A percentile compares a stretch with the other conserved stretches of the same genome.
phyloP scores from a whole-genome alignment of 2,797 vertebrate species.

The Agapornis canus region DNA sequence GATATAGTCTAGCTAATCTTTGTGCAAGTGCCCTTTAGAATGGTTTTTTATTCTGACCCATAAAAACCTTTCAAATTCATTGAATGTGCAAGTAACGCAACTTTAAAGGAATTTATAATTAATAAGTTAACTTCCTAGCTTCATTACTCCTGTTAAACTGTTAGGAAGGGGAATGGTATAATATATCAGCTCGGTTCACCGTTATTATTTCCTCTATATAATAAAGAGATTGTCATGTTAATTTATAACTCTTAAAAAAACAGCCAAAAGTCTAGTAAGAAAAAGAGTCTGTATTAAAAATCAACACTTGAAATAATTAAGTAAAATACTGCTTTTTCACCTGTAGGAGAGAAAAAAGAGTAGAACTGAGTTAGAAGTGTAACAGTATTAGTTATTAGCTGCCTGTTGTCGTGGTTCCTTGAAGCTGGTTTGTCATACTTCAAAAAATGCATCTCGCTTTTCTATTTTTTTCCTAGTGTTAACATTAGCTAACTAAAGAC shows the following conservation, averaged over 20 bases:
- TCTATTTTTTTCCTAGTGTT: not conserved
- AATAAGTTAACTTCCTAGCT: not conserved
- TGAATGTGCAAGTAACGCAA: not conserved
- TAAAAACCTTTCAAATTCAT: not conserved
- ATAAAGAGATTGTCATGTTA: not conserved
- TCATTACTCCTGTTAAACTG: not conserved
- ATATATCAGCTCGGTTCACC: not conserved
- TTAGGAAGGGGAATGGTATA: not conserved
- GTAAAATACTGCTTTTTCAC: not conserved
- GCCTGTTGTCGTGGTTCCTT: slow-evolving; percentile 2
- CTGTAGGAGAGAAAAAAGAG: not conserved
- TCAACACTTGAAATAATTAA: not conserved
- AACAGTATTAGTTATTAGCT: not conserved
- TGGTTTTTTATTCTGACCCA: not conserved
- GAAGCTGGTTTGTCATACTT: not conserved
- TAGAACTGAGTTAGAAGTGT: not conserved
- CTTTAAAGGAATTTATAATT: not conserved
- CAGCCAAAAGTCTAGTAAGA: not conserved
- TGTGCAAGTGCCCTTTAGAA: not conserved
- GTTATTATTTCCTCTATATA: not conserved
- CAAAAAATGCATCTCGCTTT: not conserved
- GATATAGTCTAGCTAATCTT: not conserved
- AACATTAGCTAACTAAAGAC: not conserved
- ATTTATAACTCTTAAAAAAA: not conserved
- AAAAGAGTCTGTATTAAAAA: not conserved